phyloP scores from a whole-genome alignment of 2,797 vertebrate genomes.

The Poeciliopsis paucimaculata region DNA sequence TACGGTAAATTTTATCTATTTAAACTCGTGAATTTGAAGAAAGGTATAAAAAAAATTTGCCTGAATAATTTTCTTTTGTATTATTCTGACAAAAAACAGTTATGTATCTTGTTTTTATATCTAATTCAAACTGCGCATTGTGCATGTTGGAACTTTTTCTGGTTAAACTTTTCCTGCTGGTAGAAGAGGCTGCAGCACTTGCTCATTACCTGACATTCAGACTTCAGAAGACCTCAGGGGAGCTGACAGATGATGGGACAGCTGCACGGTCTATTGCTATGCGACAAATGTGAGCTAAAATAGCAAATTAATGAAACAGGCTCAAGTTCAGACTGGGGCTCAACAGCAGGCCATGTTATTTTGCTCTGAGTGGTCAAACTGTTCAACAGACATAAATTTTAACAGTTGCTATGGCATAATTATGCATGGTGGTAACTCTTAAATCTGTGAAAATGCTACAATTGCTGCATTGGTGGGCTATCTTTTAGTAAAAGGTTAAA shows the following conservation, averaged over 20 bases:
- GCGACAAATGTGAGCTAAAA: conserved; percentile 68
- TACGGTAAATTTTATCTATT: not conserved
- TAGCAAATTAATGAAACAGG: conserved; percentile 77
- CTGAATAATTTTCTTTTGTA: not conserved
- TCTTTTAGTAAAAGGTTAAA: not conserved
- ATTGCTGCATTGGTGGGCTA: not conserved
- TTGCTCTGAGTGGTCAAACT: conserved; percentile 59
- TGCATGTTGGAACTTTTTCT: not conserved
- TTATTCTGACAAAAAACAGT: not conserved
- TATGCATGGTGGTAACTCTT: conserved; percentile 13
- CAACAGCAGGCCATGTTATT: conserved; percentile 66
- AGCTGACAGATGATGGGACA: conserved; percentile 63
- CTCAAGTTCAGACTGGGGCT: conserved; percentile 71
- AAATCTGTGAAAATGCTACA: not conserved
- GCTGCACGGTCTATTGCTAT: conserved; percentile 63
- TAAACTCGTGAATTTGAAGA: not conserved
- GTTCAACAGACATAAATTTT: conserved; percentile 69
- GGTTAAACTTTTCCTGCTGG: conserved; percentile 14
- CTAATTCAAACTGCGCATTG: not conserved
- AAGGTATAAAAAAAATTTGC: not conserved
- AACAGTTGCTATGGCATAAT: conserved; percentile 68
- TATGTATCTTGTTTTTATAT: not conserved
- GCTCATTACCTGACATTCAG: conserved; percentile 36
- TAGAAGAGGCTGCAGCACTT: conserved; percentile 18
- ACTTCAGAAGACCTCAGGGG: conserved; percentile 40